Evolutionary conservation across 2,888 invertebrate genomes (phyloP).

Genomic region (Cepaea hortensis): DNA sequence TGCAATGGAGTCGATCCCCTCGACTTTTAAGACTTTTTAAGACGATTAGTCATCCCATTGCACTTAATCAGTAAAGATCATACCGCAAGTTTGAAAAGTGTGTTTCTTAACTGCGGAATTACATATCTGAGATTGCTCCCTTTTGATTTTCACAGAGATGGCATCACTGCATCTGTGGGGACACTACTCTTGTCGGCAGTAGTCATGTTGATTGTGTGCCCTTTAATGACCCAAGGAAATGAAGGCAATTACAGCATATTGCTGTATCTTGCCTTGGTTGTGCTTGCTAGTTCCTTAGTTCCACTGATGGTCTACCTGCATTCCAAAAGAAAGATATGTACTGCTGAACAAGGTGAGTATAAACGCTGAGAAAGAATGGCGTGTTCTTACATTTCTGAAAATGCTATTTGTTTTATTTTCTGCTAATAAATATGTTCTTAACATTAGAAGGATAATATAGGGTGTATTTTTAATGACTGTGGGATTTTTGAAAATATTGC

Average conservation of each 20-base stretch:
- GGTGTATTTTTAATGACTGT: too few species aligned
- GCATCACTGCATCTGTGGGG: neutral
- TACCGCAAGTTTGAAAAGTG: too few species aligned
- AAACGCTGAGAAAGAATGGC: too few species aligned
- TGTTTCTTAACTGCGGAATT: neutral
- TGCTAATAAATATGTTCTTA: too few species aligned
- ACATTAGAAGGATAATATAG: too few species aligned
- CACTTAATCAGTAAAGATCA: too few species aligned
- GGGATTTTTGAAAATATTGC: too few species aligned
- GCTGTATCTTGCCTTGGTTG: neutral
- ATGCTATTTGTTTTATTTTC: too few species aligned
- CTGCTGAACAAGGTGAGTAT: slow-evolving; percentile 5
- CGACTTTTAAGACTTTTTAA: too few species aligned
- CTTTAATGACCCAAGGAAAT: neutral
- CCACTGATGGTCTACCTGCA: neutral
- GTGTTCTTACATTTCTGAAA: too few species aligned
- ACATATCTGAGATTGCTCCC: neutral
- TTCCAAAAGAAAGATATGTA: neutral
- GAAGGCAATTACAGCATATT: neutral
- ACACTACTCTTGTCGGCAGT: slow-evolving; percentile 18
- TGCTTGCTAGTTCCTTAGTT: slow-evolving; percentile 9
- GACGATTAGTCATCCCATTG: too few species aligned
- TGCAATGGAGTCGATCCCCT: too few species aligned
- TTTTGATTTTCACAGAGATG: slow-evolving; percentile 14
- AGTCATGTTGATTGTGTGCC: neutral